Evolutionary conservation across 2,113 vertebrate genomes (phyloP).

Genomic region (Mustela nigripes): DNA sequence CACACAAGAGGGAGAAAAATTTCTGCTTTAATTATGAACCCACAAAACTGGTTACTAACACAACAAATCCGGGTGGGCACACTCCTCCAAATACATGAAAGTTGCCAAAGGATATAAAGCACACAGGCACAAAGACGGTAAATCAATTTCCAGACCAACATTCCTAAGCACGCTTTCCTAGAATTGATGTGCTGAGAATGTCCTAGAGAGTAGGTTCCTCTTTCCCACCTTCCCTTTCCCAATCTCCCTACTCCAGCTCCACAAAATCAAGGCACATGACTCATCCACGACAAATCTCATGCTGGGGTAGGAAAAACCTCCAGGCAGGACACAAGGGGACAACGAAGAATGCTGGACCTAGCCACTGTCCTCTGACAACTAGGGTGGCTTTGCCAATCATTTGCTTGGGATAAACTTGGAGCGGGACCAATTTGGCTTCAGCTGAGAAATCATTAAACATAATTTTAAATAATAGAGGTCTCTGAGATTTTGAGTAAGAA

Average conservation of each 20-base stretch:
- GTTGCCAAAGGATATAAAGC: neutral
- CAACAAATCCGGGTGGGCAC: neutral
- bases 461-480: slow-evolving; percentile 57
- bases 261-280: slow-evolving; percentile 13
- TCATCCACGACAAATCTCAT: neutral
- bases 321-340: neutral
- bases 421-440: neutral
- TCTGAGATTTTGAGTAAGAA: slow-evolving; percentile 35
- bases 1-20: neutral
- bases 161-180: neutral
- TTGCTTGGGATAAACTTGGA: slow-evolving; percentile 38
- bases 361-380: slow-evolving; percentile 21
- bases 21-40: slow-evolving; percentile 25
- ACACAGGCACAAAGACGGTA: neutral
- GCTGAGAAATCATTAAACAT: slow-evolving; percentile 56
- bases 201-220: neutral
- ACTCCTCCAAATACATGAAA: neutral
- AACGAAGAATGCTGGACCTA: neutral
- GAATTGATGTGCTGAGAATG: neutral
- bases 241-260: neutral
- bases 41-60: slow-evolving; percentile 4
- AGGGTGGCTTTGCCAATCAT: slow-evolving; percentile 25
- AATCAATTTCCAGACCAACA: neutral
- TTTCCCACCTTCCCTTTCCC: neutral
- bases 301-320: neutral